A percentile compares a stretch with the other conserved stretches of the same genome.
These are phyloP conservation scores for Procavia capensis DNA, from an alignment of 2,113 vertebrate genomes.

Conservation along the genomic window DNA sequence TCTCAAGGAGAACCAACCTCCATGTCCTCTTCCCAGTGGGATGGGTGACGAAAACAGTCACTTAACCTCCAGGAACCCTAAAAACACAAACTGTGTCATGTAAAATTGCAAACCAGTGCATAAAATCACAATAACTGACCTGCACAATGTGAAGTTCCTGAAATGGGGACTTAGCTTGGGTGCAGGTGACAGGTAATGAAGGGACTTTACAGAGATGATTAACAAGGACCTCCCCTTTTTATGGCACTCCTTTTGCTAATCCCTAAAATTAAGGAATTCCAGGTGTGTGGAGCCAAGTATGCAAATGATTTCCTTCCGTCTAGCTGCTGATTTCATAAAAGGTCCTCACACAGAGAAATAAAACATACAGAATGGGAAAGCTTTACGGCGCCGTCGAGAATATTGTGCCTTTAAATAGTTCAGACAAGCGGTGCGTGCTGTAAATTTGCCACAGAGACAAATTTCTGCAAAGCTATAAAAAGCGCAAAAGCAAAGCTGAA, in stretches of 20 bases:
- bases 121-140: slow-evolving; percentile 86
- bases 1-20: neutral
- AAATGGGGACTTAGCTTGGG: slow-evolving; percentile 80
- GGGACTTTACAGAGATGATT: slow-evolving; percentile 88
- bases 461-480: slow-evolving; percentile 87
- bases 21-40: slow-evolving; percentile 61
- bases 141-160: slow-evolving; percentile 86
- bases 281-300: slow-evolving; percentile 90
- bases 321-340: slow-evolving; percentile 88
- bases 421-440: slow-evolving; percentile 77
- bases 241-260: slow-evolving; percentile 90
- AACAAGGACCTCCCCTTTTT: slow-evolving; percentile 88
- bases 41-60: slow-evolving; percentile 59
- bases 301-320: slow-evolving; percentile 90
- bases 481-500: slow-evolving; percentile 77
- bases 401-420: slow-evolving; percentile 84
- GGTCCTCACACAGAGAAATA: slow-evolving; percentile 86
- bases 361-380: slow-evolving; percentile 84
- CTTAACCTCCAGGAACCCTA: slow-evolving; percentile 84
- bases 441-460: slow-evolving; percentile 85
- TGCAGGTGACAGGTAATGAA: slow-evolving; percentile 86
- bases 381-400: slow-evolving; percentile 82
- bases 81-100: slow-evolving; percentile 84
- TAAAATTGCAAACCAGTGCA: slow-evolving; percentile 88
- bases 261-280: slow-evolving; percentile 90